A percentile compares a stretch with the other conserved stretches of the same genome.
These are phyloP conservation scores for Nematolebias whitei DNA, from an alignment of 2,113 vertebrate genomes.

Conservation along the genomic window DNA sequence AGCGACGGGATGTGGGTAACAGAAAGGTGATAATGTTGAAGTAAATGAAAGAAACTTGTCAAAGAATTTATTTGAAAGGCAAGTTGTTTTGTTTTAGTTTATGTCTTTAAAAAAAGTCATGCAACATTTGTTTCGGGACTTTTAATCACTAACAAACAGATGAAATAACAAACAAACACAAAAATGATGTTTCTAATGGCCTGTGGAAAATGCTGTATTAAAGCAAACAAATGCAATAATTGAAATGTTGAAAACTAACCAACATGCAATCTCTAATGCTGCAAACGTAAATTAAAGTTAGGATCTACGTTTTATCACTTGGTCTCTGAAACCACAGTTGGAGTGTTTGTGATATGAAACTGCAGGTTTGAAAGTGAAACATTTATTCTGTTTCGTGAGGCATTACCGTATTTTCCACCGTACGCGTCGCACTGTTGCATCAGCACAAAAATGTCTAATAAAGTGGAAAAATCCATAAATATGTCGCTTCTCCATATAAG, in stretches of 20 bases:
- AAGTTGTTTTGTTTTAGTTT: not conserved
- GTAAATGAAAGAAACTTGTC: slow-evolving; percentile 38
- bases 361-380: not conserved
- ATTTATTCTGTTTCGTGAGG: not conserved
- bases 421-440: no score
- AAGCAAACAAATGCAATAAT: not conserved
- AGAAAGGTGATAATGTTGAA: slow-evolving; percentile 43
- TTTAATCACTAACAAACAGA: not conserved
- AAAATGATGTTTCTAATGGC: not conserved
- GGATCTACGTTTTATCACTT: not conserved
- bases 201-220: not conserved
- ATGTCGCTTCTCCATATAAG: no score
- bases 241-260: no score
- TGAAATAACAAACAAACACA: not conserved
- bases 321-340: not conserved
- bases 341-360: not conserved
- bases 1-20: slow-evolving; percentile 54
- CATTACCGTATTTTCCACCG: no score
- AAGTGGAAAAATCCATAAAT: no score
- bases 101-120: not conserved
- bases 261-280: not conserved
- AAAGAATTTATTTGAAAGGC: slow-evolving; percentile 10
- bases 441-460: no score
- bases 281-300: no score
- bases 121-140: not conserved